Evolutionary conservation across 2,113 vertebrate species (phyloP).

Genomic region (Oncorhynchus masou): DNA sequence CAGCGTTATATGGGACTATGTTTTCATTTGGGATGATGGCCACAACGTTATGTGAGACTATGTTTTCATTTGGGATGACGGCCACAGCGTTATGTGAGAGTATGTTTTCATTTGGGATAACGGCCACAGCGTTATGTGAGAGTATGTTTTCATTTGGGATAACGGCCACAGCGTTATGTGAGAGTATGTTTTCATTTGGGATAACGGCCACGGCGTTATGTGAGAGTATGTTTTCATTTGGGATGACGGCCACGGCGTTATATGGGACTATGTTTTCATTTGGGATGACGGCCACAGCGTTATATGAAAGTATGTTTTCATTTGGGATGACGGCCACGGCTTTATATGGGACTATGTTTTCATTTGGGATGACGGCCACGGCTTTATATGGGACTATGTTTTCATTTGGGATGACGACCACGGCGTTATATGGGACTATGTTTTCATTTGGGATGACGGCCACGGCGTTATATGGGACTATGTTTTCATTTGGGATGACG

Average conservation of each 20-base stretch:
- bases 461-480: constrained; percentile 31
- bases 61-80: too few species aligned
- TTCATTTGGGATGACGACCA: constrained; percentile 13
- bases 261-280: too few species aligned
- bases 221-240: constrained; percentile 33
- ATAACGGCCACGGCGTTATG: constrained; percentile 13
- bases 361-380: constrained; percentile 3
- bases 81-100: too few species aligned
- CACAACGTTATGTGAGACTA: too few species aligned
- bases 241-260: too few species aligned
- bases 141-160: too few species aligned
- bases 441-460: constrained; percentile 22
- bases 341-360: constrained; percentile 38
- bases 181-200: constrained; percentile 35
- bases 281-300: too few species aligned
- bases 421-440: constrained; percentile 30
- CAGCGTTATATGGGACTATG: constrained; percentile 32
- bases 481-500: constrained; percentile 19
- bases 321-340: neutral
- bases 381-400: constrained; percentile 35
- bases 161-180: constrained; percentile 22
- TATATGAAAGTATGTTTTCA: constrained; percentile 41
- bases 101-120: too few species aligned
- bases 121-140: too few species aligned
- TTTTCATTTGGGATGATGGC: constrained; percentile 15